Conservation (phyloP, 2,797 vertebrate genomes). For the Merluccius polli region DNA sequence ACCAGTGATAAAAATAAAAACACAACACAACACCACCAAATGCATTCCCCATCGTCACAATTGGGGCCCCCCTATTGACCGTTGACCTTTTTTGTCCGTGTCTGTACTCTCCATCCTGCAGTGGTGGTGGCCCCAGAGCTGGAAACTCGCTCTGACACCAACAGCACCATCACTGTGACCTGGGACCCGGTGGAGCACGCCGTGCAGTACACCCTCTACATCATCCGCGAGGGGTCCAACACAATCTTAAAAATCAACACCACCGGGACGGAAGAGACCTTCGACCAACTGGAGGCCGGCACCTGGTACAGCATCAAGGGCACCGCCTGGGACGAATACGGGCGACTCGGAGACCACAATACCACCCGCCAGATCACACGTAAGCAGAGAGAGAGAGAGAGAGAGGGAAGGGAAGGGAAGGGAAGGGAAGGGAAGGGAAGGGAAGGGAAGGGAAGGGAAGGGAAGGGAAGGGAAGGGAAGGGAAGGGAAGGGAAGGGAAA, state of each 20-base stretch:
- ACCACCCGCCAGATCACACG: conserved; percentile 85
- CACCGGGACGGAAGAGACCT: conserved; percentile 67
- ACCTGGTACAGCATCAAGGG: conserved; percentile 82
- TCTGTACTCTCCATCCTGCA: conserved; percentile 41
- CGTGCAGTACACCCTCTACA: conserved; percentile 76
- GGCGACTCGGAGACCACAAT: conserved; percentile 79
- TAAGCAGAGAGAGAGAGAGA: conserved; percentile 57
- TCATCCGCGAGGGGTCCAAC: conserved; percentile 77
- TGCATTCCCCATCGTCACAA: neutral
- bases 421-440: too few relatives aligned
- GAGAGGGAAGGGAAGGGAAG: too few relatives aligned
- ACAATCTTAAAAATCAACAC: conserved; percentile 77
- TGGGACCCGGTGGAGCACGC: conserved; percentile 80
- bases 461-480: too few relatives aligned
- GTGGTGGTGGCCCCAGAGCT: conserved; percentile 78
- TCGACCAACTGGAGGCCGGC: conserved; percentile 76
- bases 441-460: too few relatives aligned
- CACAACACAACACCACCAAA: neutral
- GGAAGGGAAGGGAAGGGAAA: too few relatives aligned
- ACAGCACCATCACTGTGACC: conserved; percentile 71
- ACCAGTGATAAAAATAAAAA: neutral
- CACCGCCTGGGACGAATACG: conserved; percentile 79
- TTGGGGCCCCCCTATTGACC: neutral
- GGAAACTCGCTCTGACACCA: conserved; percentile 69
- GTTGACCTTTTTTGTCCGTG: too few relatives aligned